A percentile compares a stretch with the other conserved stretches of the same genome.
Conservation (phyloP, 2,888 invertebrate genomes). For the Orthonevra nobilis region DNA sequence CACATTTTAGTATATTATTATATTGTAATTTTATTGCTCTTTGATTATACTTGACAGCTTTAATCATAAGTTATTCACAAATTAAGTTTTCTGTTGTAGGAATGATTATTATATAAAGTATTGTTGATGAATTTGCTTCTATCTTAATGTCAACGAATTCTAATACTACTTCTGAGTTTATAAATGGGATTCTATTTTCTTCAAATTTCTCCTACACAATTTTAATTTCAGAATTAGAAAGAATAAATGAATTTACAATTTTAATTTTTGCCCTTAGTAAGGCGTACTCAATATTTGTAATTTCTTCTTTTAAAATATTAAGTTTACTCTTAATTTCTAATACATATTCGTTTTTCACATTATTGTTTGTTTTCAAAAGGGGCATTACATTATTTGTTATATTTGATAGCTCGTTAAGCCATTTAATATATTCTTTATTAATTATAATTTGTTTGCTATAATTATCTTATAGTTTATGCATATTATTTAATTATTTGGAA, state of each 20-base stretch:
- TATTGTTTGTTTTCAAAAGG: conserved; percentile 1
- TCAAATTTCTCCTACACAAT: neutral
- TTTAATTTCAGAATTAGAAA: conserved; percentile 53
- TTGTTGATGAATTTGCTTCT: no score
- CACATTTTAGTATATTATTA: no score
- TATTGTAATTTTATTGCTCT: no score
- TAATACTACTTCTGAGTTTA: neutral
- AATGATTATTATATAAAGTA: no score
- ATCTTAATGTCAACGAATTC: no score
- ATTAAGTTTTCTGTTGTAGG: no score
- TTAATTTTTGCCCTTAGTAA: conserved; percentile 47
- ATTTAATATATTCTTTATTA: conserved; percentile 37
- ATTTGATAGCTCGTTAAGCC: conserved; percentile 38
- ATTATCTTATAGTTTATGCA: no score
- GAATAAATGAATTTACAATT: conserved; percentile 52
- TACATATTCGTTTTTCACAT: conserved; percentile 12
- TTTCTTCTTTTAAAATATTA: conserved; percentile 50
- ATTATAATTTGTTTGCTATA: conserved; percentile 43
- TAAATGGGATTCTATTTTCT: neutral
- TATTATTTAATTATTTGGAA: conserved; percentile 33
- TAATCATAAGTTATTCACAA: no score
- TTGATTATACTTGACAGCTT: no score
- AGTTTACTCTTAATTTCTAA: conserved; percentile 40
- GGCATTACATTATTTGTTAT: conserved; percentile 43
- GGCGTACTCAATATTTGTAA: conserved; percentile 40